Evolutionary conservation across 2,113 vertebrate species (phyloP).

Genomic region (Campylorhamphus procurvoides): DNA sequence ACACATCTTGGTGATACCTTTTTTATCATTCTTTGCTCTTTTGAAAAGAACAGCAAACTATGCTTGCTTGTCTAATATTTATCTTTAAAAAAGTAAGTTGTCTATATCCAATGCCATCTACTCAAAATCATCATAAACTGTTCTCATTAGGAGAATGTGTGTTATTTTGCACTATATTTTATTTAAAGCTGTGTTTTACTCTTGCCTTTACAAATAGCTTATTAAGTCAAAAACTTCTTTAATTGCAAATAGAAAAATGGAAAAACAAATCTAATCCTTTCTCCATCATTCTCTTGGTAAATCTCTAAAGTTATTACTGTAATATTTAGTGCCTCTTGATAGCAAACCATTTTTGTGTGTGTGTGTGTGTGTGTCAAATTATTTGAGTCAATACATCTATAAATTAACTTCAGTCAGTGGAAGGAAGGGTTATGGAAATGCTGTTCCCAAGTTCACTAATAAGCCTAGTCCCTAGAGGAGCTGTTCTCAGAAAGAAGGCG

Average conservation of each 20-base stretch:
- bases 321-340: background rate
- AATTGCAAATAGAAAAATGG: background rate
- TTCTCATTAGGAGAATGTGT: background rate
- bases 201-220: background rate
- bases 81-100: background rate
- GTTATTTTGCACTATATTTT: background rate
- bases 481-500: conserved; percentile 33
- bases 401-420: conserved; percentile 1
- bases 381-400: background rate
- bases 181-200: background rate
- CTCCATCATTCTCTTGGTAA: background rate
- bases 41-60: background rate
- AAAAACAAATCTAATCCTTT: background rate
- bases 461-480: conserved; percentile 11
- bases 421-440: conserved; percentile 5
- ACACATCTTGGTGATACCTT: background rate
- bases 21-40: background rate
- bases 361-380: background rate
- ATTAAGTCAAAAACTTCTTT: background rate
- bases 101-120: background rate
- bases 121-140: background rate
- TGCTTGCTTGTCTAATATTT: background rate
- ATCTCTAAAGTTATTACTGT: background rate
- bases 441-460: background rate
- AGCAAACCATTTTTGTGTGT: background rate